These are phyloP conservation scores for Hydropsyche tenuis DNA, from an alignment of 1,140 invertebrate genomes.

Conservation along the genomic window DNA sequence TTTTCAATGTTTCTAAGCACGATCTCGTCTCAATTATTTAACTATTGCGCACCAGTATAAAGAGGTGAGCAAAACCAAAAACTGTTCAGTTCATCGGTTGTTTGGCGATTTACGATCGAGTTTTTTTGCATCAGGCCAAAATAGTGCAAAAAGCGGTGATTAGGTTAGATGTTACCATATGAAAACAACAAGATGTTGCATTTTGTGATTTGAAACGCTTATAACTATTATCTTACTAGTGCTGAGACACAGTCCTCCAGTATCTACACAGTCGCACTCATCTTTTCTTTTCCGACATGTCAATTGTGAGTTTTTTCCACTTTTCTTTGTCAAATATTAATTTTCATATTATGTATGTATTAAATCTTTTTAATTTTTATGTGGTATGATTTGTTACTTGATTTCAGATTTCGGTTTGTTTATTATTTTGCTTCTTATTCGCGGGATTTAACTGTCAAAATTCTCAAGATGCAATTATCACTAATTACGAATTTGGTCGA, in stretches of 20 bases:
- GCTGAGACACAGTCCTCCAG: constrained; percentile 34
- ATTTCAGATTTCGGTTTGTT: too few relatives aligned
- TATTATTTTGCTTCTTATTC: neutral
- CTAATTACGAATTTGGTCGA: constrained; percentile 42
- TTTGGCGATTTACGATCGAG: neutral
- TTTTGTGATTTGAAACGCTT: constrained; percentile 17
- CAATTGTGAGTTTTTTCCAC: neutral
- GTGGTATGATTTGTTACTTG: neutral
- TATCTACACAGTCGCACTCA: constrained; percentile 32
- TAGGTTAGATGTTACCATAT: too few relatives aligned
- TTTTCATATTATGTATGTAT: neutral
- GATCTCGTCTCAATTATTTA: too few relatives aligned
- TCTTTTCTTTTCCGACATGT: constrained; percentile 10
- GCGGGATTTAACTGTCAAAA: neutral
- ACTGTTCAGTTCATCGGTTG: too few relatives aligned
- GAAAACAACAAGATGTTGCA: too few relatives aligned
- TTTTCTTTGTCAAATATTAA: neutral
- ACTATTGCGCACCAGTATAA: too few relatives aligned
- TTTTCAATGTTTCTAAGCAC: too few relatives aligned
- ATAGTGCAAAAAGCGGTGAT: neutral
- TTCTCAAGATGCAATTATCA: constrained; percentile 39
- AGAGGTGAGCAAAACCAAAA: too few relatives aligned
- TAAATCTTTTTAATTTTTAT: neutral
- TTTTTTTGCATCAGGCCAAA: neutral
- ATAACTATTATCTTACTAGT: constrained; percentile 38